Percentiles rank a stretch among this genome's conserved stretches.
Evolutionary conservation across 2,797 vertebrate species (phyloP).

Genomic region (Megalops cyprinoides): DNA sequence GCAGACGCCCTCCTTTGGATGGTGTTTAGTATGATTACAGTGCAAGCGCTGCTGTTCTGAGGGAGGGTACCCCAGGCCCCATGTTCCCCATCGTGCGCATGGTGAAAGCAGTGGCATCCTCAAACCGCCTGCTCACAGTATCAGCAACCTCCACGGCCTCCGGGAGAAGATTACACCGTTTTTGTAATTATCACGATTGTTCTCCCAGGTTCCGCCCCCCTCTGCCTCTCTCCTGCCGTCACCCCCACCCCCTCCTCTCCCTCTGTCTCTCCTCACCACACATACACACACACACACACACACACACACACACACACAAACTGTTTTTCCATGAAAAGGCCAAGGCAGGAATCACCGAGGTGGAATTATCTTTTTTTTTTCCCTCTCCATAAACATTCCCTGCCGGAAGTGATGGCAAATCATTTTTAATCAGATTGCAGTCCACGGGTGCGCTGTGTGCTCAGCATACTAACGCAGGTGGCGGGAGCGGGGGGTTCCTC

Average conservation of each 20-base stretch:
- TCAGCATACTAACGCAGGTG: slow-evolving; percentile 4
- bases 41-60: neutral
- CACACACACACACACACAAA: neutral
- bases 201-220: neutral
- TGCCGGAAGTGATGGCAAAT: neutral
- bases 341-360: neutral
- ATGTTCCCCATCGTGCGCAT: neutral
- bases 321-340: neutral
- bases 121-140: neutral
- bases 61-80: neutral
- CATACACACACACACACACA: neutral
- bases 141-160: neutral
- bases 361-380: slow-evolving; percentile 8
- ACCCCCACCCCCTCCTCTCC: neutral
- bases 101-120: neutral
- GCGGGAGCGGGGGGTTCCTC: no score
- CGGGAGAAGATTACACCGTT: neutral
- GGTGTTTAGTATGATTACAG: neutral
- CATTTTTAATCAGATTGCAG: slow-evolving; percentile 6
- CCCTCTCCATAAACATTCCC: neutral
- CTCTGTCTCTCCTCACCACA: neutral
- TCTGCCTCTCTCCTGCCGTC: neutral
- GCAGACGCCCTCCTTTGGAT: neutral
- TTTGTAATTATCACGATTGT: neutral
- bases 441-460: neutral